Conservation (phyloP, 2,888 invertebrate species). For the Operophtera brumata region DNA sequence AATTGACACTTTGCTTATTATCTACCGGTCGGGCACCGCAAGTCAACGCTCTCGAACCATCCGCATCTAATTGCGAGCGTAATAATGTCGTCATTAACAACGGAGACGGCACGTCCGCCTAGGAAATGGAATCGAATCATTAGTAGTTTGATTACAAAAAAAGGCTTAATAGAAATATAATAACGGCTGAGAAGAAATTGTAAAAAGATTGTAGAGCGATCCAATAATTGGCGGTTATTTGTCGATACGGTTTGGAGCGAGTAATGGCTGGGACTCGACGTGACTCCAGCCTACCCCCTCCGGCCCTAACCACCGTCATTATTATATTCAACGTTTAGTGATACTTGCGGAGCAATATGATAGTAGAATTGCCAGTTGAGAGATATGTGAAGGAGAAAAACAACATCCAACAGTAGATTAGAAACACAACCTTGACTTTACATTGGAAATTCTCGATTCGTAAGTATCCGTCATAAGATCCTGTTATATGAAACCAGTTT, state of each 20-base stretch:
- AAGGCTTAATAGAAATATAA: slow-evolving; percentile 82
- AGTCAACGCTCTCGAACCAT: slow-evolving; percentile 77
- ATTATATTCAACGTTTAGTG: slow-evolving; percentile 58
- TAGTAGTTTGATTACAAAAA: slow-evolving; percentile 81
- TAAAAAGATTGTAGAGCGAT: slow-evolving; percentile 81
- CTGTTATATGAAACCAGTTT: not conserved
- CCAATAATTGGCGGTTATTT: slow-evolving; percentile 81
- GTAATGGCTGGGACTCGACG: slow-evolving; percentile 77
- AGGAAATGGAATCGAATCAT: slow-evolving; percentile 82
- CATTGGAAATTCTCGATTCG: not conserved
- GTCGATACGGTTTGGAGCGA: slow-evolving; percentile 80
- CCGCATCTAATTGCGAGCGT: slow-evolving; percentile 75
- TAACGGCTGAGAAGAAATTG: slow-evolving; percentile 79
- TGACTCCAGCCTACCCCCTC: slow-evolving; percentile 59
- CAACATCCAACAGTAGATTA: not conserved
- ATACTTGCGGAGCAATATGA: slow-evolving; percentile 55
- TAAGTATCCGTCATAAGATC: not conserved
- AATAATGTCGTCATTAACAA: slow-evolving; percentile 70
- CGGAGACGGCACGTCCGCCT: slow-evolving; percentile 78
- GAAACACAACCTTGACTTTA: not conserved
- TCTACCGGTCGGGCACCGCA: slow-evolving; percentile 69
- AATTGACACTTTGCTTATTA: slow-evolving; percentile 74
- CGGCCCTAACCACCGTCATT: slow-evolving; percentile 35
- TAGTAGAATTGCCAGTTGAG: slow-evolving; percentile 6
- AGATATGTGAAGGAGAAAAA: not conserved